Evolutionary conservation across 2,113 vertebrate species (phyloP).

Genomic region (Chroicocephalus ridibundus): DNA sequence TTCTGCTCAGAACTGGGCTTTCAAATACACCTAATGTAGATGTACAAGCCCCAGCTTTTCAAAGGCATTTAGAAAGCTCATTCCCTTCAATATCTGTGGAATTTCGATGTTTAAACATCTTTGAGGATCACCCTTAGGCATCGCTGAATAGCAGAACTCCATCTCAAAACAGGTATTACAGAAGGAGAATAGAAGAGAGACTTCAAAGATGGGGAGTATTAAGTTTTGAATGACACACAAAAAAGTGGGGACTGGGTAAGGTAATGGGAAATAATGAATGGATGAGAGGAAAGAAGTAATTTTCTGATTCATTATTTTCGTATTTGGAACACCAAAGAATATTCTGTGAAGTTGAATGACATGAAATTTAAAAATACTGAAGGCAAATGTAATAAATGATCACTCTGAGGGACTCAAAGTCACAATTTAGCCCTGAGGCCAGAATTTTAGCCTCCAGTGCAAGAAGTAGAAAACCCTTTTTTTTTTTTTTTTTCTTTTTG

Average conservation of each 20-base stretch:
- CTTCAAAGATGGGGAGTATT: not conserved
- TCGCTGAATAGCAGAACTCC: constrained; percentile 1
- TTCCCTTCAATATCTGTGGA: constrained; percentile 23
- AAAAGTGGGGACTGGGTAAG: not conserved
- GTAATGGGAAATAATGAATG: not conserved
- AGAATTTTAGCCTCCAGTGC: not conserved
- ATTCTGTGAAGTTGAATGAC: not conserved
- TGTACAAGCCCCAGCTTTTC: constrained; percentile 7
- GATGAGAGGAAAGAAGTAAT: not conserved
- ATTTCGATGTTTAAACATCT: constrained; percentile 7
- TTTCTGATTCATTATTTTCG: constrained; percentile 7
- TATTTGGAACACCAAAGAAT: not conserved
- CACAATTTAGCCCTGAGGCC: not conserved
- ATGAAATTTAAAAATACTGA: not conserved
- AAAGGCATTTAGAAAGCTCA: not conserved
- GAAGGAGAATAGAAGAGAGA: not conserved
- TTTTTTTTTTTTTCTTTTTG: not conserved
- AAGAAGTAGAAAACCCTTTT: not conserved
- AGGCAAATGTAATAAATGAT: constrained; percentile 10
- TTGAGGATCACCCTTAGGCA: constrained; percentile 27
- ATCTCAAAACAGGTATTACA: not conserved
- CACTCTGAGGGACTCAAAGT: not conserved
- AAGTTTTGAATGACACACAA: not conserved
- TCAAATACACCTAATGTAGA: not conserved
- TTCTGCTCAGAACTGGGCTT: not conserved